These are phyloP conservation scores for Hemiscyllium ocellatum DNA, from an alignment of 2,113 vertebrate genomes.

Conservation along the genomic window DNA sequence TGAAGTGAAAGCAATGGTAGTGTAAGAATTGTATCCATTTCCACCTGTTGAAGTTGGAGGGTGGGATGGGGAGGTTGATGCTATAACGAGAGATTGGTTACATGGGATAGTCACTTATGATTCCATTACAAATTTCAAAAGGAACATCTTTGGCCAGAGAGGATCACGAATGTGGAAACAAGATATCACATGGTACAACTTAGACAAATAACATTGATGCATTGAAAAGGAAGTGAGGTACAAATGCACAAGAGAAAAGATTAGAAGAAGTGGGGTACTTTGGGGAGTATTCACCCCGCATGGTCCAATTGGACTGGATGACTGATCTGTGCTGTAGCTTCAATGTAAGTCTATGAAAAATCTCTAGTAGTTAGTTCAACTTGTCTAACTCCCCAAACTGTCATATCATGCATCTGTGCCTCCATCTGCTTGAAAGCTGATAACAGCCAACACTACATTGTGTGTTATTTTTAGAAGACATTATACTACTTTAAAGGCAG, in stretches of 20 bases:
- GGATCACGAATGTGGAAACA: background rate
- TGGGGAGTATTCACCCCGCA: too few relatives aligned
- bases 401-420: background rate
- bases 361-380: background rate
- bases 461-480: background rate
- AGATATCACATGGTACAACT: too few relatives aligned
- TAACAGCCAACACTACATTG: background rate
- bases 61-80: too few relatives aligned
- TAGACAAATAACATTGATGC: background rate
- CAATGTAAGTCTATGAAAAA: background rate
- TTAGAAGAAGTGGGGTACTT: background rate
- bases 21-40: background rate
- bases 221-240: background rate
- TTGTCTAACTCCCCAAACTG: background rate
- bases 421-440: background rate
- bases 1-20: background rate
- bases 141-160: background rate
- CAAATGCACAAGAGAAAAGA: background rate
- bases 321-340: background rate
- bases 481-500: background rate
- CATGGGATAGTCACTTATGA: too few relatives aligned
- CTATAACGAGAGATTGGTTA: background rate
- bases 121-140: background rate
- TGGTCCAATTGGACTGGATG: background rate
- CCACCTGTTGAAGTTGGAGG: background rate